These are phyloP conservation scores for Esperia sulphurella DNA, from an alignment of 2,888 invertebrate genomes.

Conservation along the genomic window DNA sequence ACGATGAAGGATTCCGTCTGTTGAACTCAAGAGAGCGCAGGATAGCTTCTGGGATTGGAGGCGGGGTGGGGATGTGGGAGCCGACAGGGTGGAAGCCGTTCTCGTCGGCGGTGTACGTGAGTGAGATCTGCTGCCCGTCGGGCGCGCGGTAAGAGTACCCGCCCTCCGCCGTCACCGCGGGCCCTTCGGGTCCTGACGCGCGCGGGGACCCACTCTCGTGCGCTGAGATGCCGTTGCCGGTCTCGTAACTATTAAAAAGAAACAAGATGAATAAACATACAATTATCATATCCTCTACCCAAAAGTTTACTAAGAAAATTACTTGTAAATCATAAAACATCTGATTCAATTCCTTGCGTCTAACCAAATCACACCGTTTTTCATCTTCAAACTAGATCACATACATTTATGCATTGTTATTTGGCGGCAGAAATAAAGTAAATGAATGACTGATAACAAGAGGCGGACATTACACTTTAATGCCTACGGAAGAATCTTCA, in stretches of 20 bases:
- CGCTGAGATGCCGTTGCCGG: slow-evolving; percentile 81
- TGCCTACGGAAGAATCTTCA: too few species aligned
- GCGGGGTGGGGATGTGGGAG: slow-evolving; percentile 78
- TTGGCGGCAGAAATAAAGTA: too few species aligned
- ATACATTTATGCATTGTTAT: too few species aligned
- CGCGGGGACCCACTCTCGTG: slow-evolving; percentile 77
- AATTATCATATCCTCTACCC: too few species aligned
- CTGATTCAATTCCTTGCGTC: too few species aligned
- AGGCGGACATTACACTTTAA: too few species aligned
- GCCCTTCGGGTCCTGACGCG: slow-evolving; percentile 66
- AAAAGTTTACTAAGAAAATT: too few species aligned
- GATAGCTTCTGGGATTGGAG: slow-evolving; percentile 78
- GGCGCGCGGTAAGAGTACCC: slow-evolving; percentile 82
- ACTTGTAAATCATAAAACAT: too few species aligned
- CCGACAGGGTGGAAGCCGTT: slow-evolving; percentile 82
- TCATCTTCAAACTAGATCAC: too few species aligned
- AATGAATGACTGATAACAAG: too few species aligned
- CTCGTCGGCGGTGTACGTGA: slow-evolving; percentile 84
- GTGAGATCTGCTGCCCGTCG: slow-evolving; percentile 79
- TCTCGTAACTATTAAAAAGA: slow-evolving; percentile 65
- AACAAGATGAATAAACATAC: too few species aligned
- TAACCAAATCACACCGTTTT: too few species aligned
- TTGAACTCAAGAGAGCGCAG: slow-evolving; percentile 62
- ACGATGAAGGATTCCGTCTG: slow-evolving; percentile 54
- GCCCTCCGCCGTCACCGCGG: slow-evolving; percentile 78